Evolutionary conservation across 2,888 invertebrate genomes (phyloP), one percentile per base, ranked within the genome.

Genomic region (Spilosoma lubricipeda): DNA sequence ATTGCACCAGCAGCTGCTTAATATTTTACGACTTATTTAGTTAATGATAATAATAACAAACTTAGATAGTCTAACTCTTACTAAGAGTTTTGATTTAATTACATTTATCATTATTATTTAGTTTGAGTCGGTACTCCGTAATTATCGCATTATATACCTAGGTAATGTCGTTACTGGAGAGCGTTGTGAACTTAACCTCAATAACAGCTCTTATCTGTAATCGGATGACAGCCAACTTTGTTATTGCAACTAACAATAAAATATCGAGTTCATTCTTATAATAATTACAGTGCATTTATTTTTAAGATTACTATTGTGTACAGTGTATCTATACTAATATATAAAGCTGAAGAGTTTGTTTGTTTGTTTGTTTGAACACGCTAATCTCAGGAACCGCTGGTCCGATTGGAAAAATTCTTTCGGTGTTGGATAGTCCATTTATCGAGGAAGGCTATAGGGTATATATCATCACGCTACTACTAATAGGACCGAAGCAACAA

Each of bases 121-220:
- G 33, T 8, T 42, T 30, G 9, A 59, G 85, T 82, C 27, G 30
- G 66, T 67, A 70, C 64, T 69, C 69, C 64, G 81, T 81, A 82
- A 83, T 72, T 39, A 45, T 77, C 42, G 65, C 64, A 66, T 56
- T 76, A 77, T 76, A 63, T 73, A 45, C 45, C 15, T 45, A 77
- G 77, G 70, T 79, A 72, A 77, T 78, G 76, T 82, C 73, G 76
- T 63, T 63, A 59, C 15, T 63, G 15, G 70, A 81, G 80, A 77
- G 77, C 80, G 73, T 75, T 77, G 73, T 86, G 83, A 88, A 87
- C 87, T 88, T 89, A 85, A 87, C 88, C 90, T 85, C 86, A 80
- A 82, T 86, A 70, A 82, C 86, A 70, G 63, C 27, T 74, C 73
- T 79, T 82, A 82, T 86, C 88, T 85, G 79, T 85, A 80, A 52